Conservation (phyloP, 2,797 vertebrate genomes). For the Heteromormyrus szaboi region DNA sequence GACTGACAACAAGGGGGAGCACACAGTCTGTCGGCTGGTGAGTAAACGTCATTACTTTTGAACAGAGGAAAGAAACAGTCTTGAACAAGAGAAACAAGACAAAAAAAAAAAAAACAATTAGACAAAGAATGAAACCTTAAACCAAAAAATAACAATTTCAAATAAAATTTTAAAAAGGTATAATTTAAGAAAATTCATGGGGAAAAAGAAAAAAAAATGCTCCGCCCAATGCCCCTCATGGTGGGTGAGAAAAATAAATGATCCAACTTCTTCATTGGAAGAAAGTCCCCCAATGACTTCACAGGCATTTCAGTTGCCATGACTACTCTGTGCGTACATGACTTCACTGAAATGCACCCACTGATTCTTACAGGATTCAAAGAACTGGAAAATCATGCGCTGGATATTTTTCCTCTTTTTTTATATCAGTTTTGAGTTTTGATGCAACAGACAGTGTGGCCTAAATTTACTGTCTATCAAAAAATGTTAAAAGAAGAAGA, state of each 20-base stretch:
- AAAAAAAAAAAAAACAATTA: constrained; percentile 1
- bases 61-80: not conserved
- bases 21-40: not conserved
- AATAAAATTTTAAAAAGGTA: not conserved
- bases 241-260: not conserved
- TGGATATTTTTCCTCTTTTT: not conserved
- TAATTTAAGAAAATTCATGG: not conserved
- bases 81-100: not conserved
- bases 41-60: not conserved
- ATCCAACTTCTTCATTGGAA: not conserved
- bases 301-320: not conserved
- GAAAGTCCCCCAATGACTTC: not conserved
- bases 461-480: constrained; percentile 63
- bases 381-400: not conserved
- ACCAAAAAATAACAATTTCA: constrained; percentile 3
- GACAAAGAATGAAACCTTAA: not conserved
- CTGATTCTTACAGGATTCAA: not conserved
- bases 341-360: not conserved
- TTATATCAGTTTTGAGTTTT: not conserved
- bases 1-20: not conserved
- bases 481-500: constrained; percentile 39
- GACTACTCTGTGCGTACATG: not conserved
- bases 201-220: not conserved
- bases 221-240: constrained; percentile 8
- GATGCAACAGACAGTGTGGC: not conserved